Conservation (phyloP, 2,797 vertebrate genomes). For the Morus bassanus region DNA sequence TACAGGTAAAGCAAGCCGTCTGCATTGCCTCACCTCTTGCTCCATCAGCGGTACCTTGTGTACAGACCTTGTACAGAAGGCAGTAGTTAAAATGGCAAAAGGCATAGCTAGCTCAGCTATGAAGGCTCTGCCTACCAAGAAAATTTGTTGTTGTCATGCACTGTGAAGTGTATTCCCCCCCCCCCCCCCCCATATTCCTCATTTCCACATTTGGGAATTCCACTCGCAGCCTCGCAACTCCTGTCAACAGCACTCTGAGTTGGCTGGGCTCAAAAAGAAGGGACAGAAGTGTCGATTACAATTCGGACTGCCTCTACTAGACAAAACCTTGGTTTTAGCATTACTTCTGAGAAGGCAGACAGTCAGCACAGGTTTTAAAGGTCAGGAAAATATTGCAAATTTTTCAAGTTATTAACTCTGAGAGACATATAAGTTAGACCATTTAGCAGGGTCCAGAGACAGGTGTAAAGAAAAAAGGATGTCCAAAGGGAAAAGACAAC, state of each 20-base stretch:
- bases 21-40: background rate
- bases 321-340: background rate
- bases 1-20: background rate
- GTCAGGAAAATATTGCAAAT: background rate
- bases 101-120: background rate
- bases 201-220: background rate
- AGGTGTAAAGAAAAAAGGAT: background rate
- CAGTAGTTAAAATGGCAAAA: background rate
- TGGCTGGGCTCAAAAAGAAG: background rate
- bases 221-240: background rate
- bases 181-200: background rate
- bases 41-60: no score
- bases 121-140: background rate
- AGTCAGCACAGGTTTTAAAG: background rate
- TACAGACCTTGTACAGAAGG: background rate
- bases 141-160: background rate
- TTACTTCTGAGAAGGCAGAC: background rate
- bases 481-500: background rate
- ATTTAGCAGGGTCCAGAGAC: background rate
- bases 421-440: background rate
- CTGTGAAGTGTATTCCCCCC: background rate
- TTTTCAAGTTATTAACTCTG: background rate
- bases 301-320: background rate
- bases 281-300: accelerated
- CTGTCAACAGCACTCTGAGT: background rate